Conservation (phyloP, 2,113 vertebrate genomes). For the Oostethus manadensis region DNA sequence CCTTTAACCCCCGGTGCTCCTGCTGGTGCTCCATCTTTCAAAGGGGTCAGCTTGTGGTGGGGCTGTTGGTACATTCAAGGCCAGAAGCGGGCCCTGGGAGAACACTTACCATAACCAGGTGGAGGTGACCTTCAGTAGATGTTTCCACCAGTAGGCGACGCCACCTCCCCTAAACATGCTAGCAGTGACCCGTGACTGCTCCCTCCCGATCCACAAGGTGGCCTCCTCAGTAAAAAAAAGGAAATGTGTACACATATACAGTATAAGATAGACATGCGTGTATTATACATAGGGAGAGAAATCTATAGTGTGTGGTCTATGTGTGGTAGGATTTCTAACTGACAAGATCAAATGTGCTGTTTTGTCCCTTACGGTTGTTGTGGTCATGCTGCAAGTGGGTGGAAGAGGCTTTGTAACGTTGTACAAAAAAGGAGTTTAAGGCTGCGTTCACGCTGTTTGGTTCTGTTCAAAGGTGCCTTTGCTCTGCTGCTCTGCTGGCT, state of each 20-base stretch:
- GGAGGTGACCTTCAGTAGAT: constrained; percentile 41
- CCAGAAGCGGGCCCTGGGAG: constrained; percentile 37
- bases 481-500: no score
- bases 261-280: constrained; percentile 70
- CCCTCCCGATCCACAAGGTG: no score
- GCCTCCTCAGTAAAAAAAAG: constrained; percentile 28
- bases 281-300: constrained; percentile 70
- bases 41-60: constrained; percentile 51
- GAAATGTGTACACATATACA: constrained; percentile 65
- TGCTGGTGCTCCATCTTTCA: constrained; percentile 69
- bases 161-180: constrained; percentile 40
- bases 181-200: constrained; percentile 58
- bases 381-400: constrained; percentile 60
- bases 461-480: no score
- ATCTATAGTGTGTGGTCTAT: constrained; percentile 69
- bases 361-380: constrained; percentile 56
- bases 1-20: constrained; percentile 70
- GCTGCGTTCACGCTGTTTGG: no score
- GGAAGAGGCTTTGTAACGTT: constrained; percentile 58
- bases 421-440: neutral
- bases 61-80: constrained; percentile 53
- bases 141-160: constrained; percentile 55
- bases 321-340: constrained; percentile 65
- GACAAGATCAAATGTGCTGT: constrained; percentile 45
- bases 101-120: constrained; percentile 19